These are phyloP conservation scores for Cataglyphis cursor DNA, from an alignment of 2,888 invertebrate species.

Conservation along the genomic window DNA sequence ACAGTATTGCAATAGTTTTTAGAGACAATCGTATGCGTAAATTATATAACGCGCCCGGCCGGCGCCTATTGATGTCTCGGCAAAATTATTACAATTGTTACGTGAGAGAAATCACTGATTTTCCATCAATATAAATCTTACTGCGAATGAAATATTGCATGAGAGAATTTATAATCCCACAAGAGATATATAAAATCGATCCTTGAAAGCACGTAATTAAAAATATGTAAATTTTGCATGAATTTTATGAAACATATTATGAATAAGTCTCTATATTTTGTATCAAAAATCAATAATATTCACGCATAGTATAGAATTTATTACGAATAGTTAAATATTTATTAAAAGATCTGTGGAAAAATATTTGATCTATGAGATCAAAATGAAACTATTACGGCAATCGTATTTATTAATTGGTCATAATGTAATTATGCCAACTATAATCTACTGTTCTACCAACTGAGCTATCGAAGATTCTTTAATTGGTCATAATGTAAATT, in stretches of 20 bases:
- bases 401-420: conserved; percentile 25
- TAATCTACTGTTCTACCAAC: no score
- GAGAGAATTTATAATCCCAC: not conserved
- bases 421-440: no score
- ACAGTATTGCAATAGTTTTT: conserved; percentile 86
- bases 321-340: conserved; percentile 2
- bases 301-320: not conserved
- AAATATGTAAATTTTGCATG: not conserved
- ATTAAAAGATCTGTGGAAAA: conserved; percentile 16
- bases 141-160: not conserved
- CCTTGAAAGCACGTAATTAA: not conserved
- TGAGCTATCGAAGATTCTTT: no score
- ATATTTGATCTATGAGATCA: no score
- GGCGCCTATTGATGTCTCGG: conserved; percentile 40
- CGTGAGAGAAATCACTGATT: conserved; percentile 30
- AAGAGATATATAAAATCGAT: conserved; percentile 19
- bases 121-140: conserved; percentile 11
- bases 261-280: not conserved
- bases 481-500: not conserved
- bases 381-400: conserved; percentile 5
- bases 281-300: conserved; percentile 1
- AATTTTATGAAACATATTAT: not conserved
- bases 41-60: conserved; percentile 67
- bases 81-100: conserved; percentile 41
- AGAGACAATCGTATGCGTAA: conserved; percentile 79